phyloP scores from a whole-genome alignment of 64 coral and sea anemone genomes.

The Montipora foliosa region DNA sequence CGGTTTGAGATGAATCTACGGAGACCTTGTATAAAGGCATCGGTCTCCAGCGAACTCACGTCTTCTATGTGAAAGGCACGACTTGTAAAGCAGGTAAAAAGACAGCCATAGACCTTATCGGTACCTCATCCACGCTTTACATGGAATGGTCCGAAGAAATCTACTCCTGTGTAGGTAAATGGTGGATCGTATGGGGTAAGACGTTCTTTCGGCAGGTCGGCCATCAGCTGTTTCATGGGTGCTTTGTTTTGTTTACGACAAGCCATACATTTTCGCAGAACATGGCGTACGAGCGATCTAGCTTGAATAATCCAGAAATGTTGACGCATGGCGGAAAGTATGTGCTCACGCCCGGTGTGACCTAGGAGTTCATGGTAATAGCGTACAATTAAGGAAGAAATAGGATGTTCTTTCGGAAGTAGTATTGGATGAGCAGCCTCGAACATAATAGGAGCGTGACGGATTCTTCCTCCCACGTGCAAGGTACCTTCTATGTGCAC shows the following conservation, averaged over 20 bases:
- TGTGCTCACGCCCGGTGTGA: constrained; percentile 43
- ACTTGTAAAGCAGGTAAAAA: too few relatives aligned
- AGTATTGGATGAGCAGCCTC: not conserved
- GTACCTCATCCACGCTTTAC: constrained; percentile 46
- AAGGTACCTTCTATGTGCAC: too few relatives aligned
- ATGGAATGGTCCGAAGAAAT: constrained; percentile 56
- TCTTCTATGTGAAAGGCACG: too few relatives aligned
- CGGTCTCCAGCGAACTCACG: too few relatives aligned
- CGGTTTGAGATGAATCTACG: constrained; percentile 24
- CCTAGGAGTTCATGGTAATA: constrained; percentile 22
- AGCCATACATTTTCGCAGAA: constrained; percentile 41
- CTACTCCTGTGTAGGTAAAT: constrained; percentile 60
- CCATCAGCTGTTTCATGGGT: constrained; percentile 25
- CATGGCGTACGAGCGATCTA: not conserved
- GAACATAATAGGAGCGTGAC: not conserved
- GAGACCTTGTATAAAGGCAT: not conserved
- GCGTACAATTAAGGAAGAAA: constrained; percentile 3
- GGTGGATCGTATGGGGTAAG: constrained; percentile 51
- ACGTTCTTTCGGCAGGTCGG: constrained; percentile 39
- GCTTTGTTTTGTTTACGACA: constrained; percentile 36
- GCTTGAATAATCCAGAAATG: constrained; percentile 46
- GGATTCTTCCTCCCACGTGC: too few relatives aligned
- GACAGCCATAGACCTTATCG: too few relatives aligned
- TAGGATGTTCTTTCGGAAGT: not conserved
- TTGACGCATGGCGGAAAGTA: constrained; percentile 39